These are phyloP conservation scores for Alsophila aescularia DNA, from an alignment of 2,888 invertebrate species.

Conservation along the genomic window DNA sequence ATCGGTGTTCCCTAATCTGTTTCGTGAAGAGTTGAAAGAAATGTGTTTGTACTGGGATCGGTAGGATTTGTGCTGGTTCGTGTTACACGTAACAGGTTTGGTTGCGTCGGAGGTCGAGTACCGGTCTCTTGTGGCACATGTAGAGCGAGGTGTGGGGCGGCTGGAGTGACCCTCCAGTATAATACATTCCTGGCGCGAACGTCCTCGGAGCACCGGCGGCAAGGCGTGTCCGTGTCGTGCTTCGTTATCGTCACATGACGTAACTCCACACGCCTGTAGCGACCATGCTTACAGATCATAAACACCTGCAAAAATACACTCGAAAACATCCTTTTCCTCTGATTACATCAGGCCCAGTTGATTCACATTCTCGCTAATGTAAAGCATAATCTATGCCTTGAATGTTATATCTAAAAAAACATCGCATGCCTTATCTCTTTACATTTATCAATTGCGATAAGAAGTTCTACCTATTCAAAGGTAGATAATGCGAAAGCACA, in stretches of 20 bases:
- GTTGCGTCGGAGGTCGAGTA: conserved; percentile 79
- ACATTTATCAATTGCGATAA: conserved; percentile 61
- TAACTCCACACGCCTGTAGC: conserved; percentile 58
- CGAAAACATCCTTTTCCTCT: conserved; percentile 20
- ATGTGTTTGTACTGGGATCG: conserved; percentile 53
- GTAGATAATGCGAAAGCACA: conserved; percentile 48
- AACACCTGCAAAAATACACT: conserved; percentile 47
- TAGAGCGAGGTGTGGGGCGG: conserved; percentile 55
- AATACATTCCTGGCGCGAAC: conserved; percentile 70
- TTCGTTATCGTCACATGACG: conserved; percentile 78
- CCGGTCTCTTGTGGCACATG: conserved; percentile 79
- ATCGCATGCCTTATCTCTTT: conserved; percentile 57
- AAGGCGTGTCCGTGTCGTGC: conserved; percentile 76
- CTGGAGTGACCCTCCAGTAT: conserved; percentile 4
- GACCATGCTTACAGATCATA: conserved; percentile 45
- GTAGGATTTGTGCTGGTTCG: conserved; percentile 59
- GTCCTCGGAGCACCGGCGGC: conserved; percentile 75
- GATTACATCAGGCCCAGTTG: conserved; percentile 21
- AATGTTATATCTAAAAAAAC: conserved; percentile 47
- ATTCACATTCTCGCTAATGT: conserved; percentile 36
- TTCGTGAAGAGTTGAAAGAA: conserved; percentile 45
- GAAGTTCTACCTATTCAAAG: conserved; percentile 41
- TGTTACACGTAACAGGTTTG: conserved; percentile 81
- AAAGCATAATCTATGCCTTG: conserved; percentile 39
- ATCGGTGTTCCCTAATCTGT: conserved; percentile 39